Evolutionary conservation across 2,888 invertebrate genomes (phyloP).

Genomic region (Aelia acuminata): DNA sequence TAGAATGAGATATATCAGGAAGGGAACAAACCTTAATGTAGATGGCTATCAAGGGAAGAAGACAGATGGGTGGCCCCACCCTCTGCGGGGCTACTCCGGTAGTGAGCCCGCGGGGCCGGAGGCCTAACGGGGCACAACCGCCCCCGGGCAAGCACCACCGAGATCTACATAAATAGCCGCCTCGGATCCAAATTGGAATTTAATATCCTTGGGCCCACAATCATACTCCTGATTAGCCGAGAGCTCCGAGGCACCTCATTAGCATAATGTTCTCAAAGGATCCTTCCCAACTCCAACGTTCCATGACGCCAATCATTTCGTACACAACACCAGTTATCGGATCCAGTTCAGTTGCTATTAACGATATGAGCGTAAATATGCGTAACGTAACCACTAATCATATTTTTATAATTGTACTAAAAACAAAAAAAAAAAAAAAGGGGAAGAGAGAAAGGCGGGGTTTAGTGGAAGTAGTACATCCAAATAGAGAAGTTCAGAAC

Average conservation of each 20-base stretch:
- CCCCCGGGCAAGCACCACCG: neutral
- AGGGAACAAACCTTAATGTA: constrained; percentile 52
- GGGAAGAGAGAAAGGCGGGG: neutral
- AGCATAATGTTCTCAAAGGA: constrained; percentile 53
- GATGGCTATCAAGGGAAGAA: constrained; percentile 49
- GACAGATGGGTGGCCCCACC: constrained; percentile 56
- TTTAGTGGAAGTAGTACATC: neutral
- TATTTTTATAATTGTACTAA: neutral
- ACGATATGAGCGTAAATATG: neutral
- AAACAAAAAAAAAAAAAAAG: neutral
- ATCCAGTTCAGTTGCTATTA: constrained; percentile 14
- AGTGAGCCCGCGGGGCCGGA: constrained; percentile 44
- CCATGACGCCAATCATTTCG: constrained; percentile 39
- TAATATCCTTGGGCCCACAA: constrained; percentile 56
- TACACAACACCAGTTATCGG: constrained; percentile 7
- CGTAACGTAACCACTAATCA: neutral
- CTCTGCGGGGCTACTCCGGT: constrained; percentile 49
- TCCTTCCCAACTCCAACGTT: neutral
- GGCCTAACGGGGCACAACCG: constrained; percentile 15
- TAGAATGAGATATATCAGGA: constrained; percentile 55
- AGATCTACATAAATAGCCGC: constrained; percentile 49
- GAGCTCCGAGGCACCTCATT: constrained; percentile 41
- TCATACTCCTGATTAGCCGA: constrained; percentile 47
- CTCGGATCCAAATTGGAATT: constrained; percentile 57
- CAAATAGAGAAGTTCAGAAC: no score